Evolutionary conservation across 2,797 vertebrate genomes (phyloP).

Genomic region (Paratrypauchen microcephalus): DNA sequence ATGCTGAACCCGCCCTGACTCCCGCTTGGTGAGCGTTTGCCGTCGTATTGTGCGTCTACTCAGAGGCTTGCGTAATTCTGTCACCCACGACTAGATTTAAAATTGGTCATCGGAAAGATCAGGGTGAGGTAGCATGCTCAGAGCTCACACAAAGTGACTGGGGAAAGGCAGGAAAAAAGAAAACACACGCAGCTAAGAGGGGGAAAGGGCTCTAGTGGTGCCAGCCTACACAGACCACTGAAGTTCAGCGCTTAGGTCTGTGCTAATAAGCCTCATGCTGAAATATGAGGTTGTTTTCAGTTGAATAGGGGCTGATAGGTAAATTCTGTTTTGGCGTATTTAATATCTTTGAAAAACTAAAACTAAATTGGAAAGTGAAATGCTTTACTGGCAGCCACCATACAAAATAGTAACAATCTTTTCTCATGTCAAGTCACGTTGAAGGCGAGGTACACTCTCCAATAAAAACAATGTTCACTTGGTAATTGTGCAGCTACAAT

Average conservation of each 20-base stretch:
- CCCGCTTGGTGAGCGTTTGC: slow-evolving; percentile 2
- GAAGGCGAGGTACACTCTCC: slow-evolving; percentile 21
- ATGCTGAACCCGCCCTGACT: neutral
- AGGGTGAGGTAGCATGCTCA: slow-evolving; percentile 25
- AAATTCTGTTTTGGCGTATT: slow-evolving; percentile 53
- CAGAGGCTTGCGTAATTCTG: slow-evolving; percentile 50
- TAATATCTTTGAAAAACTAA: slow-evolving; percentile 48
- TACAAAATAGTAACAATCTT: slow-evolving; percentile 24
- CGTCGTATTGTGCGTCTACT: slow-evolving; percentile 41
- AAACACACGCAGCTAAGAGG: slow-evolving; percentile 26
- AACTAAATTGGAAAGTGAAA: slow-evolving; percentile 50
- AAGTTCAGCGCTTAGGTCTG: slow-evolving; percentile 54
- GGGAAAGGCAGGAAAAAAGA: slow-evolving; percentile 5
- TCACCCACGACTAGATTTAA: slow-evolving; percentile 46
- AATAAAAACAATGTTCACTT: slow-evolving; percentile 10
- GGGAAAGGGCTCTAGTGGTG: slow-evolving; percentile 34
- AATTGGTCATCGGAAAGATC: slow-evolving; percentile 42
- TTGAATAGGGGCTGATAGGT: slow-evolving; percentile 54
- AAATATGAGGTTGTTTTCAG: slow-evolving; percentile 64
- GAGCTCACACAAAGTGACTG: slow-evolving; percentile 22
- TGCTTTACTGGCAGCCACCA: slow-evolving; percentile 1
- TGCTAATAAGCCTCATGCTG: slow-evolving; percentile 65
- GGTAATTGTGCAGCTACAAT: neutral
- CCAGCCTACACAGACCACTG: slow-evolving; percentile 40
- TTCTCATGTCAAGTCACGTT: slow-evolving; percentile 18